phyloP scores from a whole-genome alignment of 2,797 vertebrate genomes.

The Botia kubotai region DNA sequence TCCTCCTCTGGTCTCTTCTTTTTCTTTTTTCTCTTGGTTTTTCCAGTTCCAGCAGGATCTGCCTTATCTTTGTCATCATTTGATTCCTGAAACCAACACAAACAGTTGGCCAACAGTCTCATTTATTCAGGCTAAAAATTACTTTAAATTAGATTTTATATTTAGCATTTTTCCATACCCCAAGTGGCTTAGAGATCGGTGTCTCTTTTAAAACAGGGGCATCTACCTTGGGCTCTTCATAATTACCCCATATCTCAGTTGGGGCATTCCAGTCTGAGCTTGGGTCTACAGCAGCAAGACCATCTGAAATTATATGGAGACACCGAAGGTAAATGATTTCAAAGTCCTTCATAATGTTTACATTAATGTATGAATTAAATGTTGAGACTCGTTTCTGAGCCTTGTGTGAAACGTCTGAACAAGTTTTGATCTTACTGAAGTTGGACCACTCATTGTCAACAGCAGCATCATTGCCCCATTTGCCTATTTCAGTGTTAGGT shows the following conservation, averaged over 20 bases:
- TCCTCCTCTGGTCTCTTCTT: constrained; percentile 89
- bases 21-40: constrained; percentile 95
- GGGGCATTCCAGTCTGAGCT: constrained; percentile 96
- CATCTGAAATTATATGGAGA: constrained; percentile 77
- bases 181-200: constrained; percentile 73
- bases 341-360: not conserved
- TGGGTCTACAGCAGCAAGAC: constrained; percentile 82
- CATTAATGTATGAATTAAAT: not conserved
- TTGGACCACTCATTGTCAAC: constrained; percentile 91
- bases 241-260: constrained; percentile 91
- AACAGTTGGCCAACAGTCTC: constrained; percentile 49
- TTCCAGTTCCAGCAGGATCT: constrained; percentile 80
- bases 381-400: too few relatives aligned
- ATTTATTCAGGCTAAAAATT: not conserved
- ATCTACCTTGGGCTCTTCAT: constrained; percentile 79
- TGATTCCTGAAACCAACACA: constrained; percentile 78
- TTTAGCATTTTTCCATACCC: constrained; percentile 72
- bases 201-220: constrained; percentile 76
- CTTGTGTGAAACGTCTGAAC: not conserved
- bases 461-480: constrained; percentile 70
- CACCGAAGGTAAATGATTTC: not conserved
- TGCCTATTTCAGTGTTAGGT: constrained; percentile 75
- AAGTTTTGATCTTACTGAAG: constrained; percentile 82
- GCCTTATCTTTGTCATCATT: constrained; percentile 89
- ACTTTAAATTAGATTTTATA: not conserved